Evolutionary conservation across 2,113 vertebrate species (phyloP).

Genomic region (Corynorhinus townsendii): DNA sequence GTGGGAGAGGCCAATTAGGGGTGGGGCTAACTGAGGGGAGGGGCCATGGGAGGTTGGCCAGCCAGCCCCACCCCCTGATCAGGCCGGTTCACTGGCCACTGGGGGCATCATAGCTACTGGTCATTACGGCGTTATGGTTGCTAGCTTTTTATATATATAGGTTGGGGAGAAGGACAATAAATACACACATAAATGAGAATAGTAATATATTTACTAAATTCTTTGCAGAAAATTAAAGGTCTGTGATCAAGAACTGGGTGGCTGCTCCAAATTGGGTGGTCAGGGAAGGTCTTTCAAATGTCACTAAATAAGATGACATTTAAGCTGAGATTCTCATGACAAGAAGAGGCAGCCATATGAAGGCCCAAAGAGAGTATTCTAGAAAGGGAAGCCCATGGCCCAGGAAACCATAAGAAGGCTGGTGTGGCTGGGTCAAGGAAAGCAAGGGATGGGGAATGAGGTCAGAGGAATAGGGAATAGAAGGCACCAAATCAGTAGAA

Average conservation of each 20-base stretch:
- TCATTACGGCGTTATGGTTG: no score
- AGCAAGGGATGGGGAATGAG: neutral
- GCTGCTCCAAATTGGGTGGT: neutral
- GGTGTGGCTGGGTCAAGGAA: neutral
- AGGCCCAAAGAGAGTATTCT: neutral
- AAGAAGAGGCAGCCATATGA: neutral
- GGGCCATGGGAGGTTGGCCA: no score
- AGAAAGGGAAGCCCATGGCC: neutral
- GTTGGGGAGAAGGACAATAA: neutral
- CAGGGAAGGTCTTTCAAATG: neutral
- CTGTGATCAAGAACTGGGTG: neutral
- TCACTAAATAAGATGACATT: neutral
- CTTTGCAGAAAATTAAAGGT: neutral
- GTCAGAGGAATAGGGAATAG: neutral
- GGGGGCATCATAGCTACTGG: no score
- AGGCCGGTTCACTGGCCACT: no score
- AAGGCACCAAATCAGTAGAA: neutral
- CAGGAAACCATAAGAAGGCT: neutral
- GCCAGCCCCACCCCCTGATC: no score
- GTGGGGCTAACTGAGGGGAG: no score
- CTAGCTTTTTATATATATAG: no score
- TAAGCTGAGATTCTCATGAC: neutral
- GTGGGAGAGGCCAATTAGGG: no score
- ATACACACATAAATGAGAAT: neutral
- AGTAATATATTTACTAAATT: constrained; percentile 12